These are phyloP conservation scores for Erythrocebus patas DNA, from an alignment of 2,113 vertebrate genomes.

Conservation along the genomic window DNA sequence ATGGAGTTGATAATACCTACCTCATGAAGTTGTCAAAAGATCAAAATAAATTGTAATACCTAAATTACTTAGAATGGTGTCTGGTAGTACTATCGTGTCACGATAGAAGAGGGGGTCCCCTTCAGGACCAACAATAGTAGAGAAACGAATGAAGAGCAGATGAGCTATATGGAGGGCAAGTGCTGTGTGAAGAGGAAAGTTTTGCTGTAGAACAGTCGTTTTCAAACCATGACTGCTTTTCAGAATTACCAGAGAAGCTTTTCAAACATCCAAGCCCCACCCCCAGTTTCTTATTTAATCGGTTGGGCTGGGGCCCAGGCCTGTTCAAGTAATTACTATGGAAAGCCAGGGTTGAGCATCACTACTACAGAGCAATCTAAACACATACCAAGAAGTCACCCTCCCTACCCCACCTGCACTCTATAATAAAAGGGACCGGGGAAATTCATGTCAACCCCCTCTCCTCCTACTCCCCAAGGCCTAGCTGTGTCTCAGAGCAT, in stretches of 20 bases:
- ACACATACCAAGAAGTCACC: background rate
- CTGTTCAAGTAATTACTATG: background rate
- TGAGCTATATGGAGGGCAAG: background rate
- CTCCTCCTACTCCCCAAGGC: background rate
- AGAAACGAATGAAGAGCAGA: background rate
- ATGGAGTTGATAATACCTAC: background rate
- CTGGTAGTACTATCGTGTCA: background rate
- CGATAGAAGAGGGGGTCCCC: background rate
- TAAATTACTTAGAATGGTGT: background rate
- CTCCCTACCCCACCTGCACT: fast-evolving
- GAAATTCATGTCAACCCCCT: background rate
- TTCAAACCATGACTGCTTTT: background rate
- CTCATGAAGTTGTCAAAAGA: background rate
- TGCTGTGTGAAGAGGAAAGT: background rate
- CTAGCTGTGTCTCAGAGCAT: background rate
- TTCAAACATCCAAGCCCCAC: background rate
- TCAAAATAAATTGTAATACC: background rate
- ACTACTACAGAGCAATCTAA: background rate
- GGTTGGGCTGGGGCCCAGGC: background rate
- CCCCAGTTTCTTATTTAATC: background rate
- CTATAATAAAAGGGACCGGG: fast-evolving
- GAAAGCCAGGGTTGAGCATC: background rate
- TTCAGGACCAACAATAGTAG: background rate
- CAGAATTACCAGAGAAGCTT: background rate
- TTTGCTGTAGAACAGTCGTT: background rate